A percentile compares a stretch with the other conserved stretches of the same genome.
Conservation (phyloP, 2,888 invertebrate genomes). For the Drosophila algonquin region DNA sequence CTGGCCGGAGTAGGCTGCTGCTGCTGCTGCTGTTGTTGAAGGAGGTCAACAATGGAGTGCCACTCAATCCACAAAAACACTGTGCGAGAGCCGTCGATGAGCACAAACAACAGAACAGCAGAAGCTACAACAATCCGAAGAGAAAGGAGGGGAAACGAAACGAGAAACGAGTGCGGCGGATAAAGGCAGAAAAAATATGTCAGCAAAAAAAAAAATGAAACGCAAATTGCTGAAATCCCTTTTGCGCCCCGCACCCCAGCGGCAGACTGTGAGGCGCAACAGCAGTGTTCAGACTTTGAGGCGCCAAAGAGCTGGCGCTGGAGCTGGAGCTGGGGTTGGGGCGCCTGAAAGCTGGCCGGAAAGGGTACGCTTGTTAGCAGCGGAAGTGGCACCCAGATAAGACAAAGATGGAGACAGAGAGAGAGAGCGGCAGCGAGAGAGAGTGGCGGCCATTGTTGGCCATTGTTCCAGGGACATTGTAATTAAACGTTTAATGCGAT, state of each 20-base stretch:
- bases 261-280: conserved; percentile 8
- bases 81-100: conserved; percentile 48
- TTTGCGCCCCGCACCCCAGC: conserved; percentile 2
- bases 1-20: not conserved
- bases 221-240: conserved; percentile 45
- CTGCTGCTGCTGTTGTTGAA: conserved; percentile 24
- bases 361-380: conserved; percentile 72
- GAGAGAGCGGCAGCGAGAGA: conserved; percentile 1
- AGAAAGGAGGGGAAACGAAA: not conserved
- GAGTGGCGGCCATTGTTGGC: conserved; percentile 23
- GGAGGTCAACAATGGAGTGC: conserved; percentile 65
- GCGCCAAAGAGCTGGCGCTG: conserved; percentile 13
- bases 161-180: not conserved
- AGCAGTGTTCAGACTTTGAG: conserved; percentile 19
- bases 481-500: conserved; percentile 73
- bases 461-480: conserved; percentile 51
- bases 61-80: conserved; percentile 63
- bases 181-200: not conserved
- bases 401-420: conserved; percentile 4
- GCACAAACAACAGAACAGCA: conserved; percentile 37
- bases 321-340: not conserved
- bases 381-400: conserved; percentile 60
- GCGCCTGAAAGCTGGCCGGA: conserved; percentile 31
- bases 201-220: conserved; percentile 6
- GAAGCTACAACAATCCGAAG: conserved; percentile 19